Base-by-base conservation (phyloP, 2,888 invertebrate species). In the Thecocarcelia acutangulata region DNA sequence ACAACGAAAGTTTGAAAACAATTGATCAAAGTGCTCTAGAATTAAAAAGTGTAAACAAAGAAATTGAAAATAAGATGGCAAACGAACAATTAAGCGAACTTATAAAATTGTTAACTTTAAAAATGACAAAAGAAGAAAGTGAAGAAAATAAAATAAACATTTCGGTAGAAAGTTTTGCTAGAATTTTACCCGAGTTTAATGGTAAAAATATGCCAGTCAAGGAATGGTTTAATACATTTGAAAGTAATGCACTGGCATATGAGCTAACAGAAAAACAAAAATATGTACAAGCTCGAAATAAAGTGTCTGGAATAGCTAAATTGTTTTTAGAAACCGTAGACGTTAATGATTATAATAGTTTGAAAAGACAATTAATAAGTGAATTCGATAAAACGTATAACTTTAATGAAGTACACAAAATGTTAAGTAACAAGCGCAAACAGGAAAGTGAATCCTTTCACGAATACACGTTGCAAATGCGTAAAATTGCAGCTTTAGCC, bases 141-240 rank as follows among this genome's bases (percentile, higher is more conserved):
- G 37, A 11, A 0, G 4, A 63, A 8, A 17, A 61, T 15, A 63
- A 52, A 50, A 21, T 21, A 5, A 50, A 40, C 37, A 66, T 78
- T 15, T 64, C 64, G 19, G 48, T 69, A 0, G 72, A 79, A 5
- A 56, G 4, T 19, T 77, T 77, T 37, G 44, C 33, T 4, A 72
- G 64, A 58, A 28, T 78, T 58, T 40, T 78, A 28, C 64, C 66
- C 37, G 73, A 79, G 9, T 73, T 64, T 42, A 37, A 73, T 73
- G 72, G 72, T 21, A 46, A 66, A 44, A 44, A 24, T 17, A 63
- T 69, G 33, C 50, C 44, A 15, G 64, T 76, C 37, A 17, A 48
- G 24, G 52, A 61, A 12, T 83, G 68, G 79, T 50, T 79, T 28
- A 33, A 66, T 0, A 80, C 70, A 6, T 80, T 80, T 21, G 64